Base-by-base conservation (phyloP, 2,797 vertebrate species). In the Eulemur rubriventer region DNA sequence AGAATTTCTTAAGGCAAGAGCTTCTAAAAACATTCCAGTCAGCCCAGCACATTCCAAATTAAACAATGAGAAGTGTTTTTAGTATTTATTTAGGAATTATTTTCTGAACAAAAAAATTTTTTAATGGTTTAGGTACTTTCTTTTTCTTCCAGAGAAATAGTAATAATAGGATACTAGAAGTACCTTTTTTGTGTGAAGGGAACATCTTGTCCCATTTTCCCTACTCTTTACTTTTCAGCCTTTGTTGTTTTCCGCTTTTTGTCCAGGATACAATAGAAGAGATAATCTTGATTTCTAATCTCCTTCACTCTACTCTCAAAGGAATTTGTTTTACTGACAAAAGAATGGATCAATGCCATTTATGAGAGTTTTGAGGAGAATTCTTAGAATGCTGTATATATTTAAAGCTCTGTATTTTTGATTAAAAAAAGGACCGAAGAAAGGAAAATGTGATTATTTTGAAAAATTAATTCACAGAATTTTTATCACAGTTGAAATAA, bases 11-110 rank as follows among this genome's bases (percentile, higher is more conserved):
- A 52, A 93, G 33, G 50, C 20, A 82, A 30, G 7, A 93, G 50
- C 43, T 94, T 93, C 73, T 79, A 72, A 92, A 94, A 92, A 92
- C 59, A 95, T 63, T 94, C 57, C 46, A 82, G 76, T 65, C 18
- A 73, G 38, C 30, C 75, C 30, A 2, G 18, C 16, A 67, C 67
- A 65, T 97, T 96, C 78, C 89, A 96, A 73, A 93, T 97, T 82
- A 83, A 96, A 93, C 79, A 96, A 86, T 67, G 73, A 89, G 72
- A 91, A 57, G 10, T 67, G 41, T 57, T 86, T 81, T 88, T 67
- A 76, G 30, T 35, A 50, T 70, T 24, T 72, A 92, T 75, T 96
- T 87, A 82, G 30, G 75, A 70, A 76, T 83, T 88, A 72, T 55
- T 93, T 95, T 72, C 78, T 91, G 79, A 93, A 89, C 17, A 95